A percentile compares a stretch with the other conserved stretches of the same genome.
phyloP scores from a whole-genome alignment of 2,797 vertebrate species.

The Sebastes matsubarae region DNA sequence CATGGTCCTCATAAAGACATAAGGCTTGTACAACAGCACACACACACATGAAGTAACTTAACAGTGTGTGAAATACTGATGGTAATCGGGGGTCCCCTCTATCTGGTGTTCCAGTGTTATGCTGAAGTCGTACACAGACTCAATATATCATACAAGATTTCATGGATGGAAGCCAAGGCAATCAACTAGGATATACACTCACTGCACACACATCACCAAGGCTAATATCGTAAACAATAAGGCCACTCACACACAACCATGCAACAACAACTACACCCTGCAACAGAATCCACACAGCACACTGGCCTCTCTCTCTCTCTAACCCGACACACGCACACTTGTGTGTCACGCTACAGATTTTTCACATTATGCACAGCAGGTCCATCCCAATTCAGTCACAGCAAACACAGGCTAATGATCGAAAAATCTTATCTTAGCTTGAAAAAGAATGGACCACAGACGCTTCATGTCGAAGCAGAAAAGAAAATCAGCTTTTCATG shows the following conservation, averaged over 20 bases:
- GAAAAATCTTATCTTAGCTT: too few species aligned
- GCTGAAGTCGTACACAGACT: neutral
- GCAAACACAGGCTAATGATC: too few species aligned
- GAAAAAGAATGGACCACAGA: too few species aligned
- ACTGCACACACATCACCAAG: neutral
- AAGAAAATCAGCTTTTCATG: too few species aligned
- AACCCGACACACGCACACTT: neutral
- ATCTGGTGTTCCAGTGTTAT: accelerated
- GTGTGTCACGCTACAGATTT: too few species aligned
- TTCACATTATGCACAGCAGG: too few species aligned
- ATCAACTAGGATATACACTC: neutral
- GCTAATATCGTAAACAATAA: neutral
- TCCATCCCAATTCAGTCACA: too few species aligned
- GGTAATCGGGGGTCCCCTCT: neutral
- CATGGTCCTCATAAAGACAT: neutral
- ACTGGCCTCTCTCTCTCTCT: neutral
- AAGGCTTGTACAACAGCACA: neutral
- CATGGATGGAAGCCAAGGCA: neutral
- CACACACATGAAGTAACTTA: neutral
- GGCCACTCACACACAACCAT: neutral
- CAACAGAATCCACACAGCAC: too few species aligned
- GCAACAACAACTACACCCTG: neutral
- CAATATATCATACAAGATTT: neutral
- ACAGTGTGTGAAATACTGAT: neutral
- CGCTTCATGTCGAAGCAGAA: too few species aligned